Base-by-base conservation (phyloP, 2,113 vertebrate species). In the Lethenteron reissneri region DNA sequence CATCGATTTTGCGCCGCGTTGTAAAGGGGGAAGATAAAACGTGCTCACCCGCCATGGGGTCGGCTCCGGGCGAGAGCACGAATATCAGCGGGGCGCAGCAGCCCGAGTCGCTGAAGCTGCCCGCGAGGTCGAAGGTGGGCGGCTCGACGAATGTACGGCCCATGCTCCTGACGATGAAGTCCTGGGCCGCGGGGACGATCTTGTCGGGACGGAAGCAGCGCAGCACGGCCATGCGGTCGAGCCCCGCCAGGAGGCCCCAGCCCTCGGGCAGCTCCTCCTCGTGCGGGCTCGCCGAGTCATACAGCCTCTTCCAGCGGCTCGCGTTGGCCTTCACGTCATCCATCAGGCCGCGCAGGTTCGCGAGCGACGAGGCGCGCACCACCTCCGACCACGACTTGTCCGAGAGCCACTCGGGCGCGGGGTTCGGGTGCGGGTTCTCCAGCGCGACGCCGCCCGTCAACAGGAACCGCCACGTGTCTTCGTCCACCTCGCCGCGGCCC, bases 41-140 rank as follows among this genome's bases (percentile, higher is more conserved):
- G 70, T 11, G n/a, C 64, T 85, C 76, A 95, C 90, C 89, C 83
- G 91, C 86, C 78, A 89, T 95, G 58, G 90, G 91, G 76, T 96
- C 91, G 70, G 86, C 84, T 21, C 91, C 87, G 2, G 88, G 84
- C 11, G 91, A 95, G 57, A 96, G 78, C 58, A 95, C 75, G 17
- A 96, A 96, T 76, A 96, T 87, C 75, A 96, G 78, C 15, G 90
- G 90, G 2, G 81, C 81, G 75, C 88, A 95, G 75, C 86, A 89
- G 73, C 76, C 83, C 59, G 89, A 95, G 78, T 96, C 89, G 15
- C 74, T 81, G 78, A 91, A 96, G 76, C 87, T 92, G 71, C 78
- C 84, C 25, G 78, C 83, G 64, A 96, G 83, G 76, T 95, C 87
- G 75, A 96, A 95, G 1, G 89, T 87, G 1, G 89, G 89, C 0